Evolutionary conservation across 2,113 vertebrate genomes (phyloP), one percentile per base, ranked within the genome.

Genomic region (Pelobates fuscus): DNA sequence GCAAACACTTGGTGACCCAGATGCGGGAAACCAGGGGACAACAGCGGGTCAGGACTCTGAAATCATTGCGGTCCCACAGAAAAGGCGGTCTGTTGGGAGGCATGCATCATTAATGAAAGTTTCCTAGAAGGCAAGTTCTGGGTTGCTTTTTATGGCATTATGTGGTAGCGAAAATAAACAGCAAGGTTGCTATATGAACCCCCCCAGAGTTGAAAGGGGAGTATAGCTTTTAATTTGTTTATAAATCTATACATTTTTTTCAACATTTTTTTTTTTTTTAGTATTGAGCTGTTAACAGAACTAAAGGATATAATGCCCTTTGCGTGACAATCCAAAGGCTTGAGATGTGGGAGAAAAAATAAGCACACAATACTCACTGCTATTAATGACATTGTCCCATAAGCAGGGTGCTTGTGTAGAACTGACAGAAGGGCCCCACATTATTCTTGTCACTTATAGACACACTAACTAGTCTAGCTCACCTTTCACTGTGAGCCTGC

Each of bases 91-190:
- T n/a, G n/a, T n/a, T n/a, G n/a, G n/a, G n/a, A n/a, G n/a, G n/a
- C n/a, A n/a, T n/a, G n/a, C n/a, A n/a, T n/a, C n/a, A n/a, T n/a
- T n/a, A n/a, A n/a, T n/a, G n/a, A n/a, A n/a, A n/a, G n/a, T n/a
- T n/a, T n/a, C n/a, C n/a, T n/a, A n/a, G n/a, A n/a, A n/a, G n/a
- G n/a, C n/a, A n/a, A n/a, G n/a, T n/a, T n/a, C n/a, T n/a, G n/a
- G n/a, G n/a, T n/a, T n/a, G n/a, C n/a, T n/a, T n/a, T n/a, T n/a
- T n/a, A n/a, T n/a, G n/a, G n/a, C n/a, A n/a, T n/a, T n/a, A n/a
- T n/a, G n/a, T n/a, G n/a, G n/a, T n/a, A n/a, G n/a, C n/a, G 62
- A 65, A 57, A 74, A 74, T 57, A 74, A 74, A 74, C 71, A 74
- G 29, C 18, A 21, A 26, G 54, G 15, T 49, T 74, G 71, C 61